Evolutionary conservation across 2,888 invertebrate species (phyloP), one percentile per base, ranked within the genome.

Genomic region (Habroteleia sp.): DNA sequence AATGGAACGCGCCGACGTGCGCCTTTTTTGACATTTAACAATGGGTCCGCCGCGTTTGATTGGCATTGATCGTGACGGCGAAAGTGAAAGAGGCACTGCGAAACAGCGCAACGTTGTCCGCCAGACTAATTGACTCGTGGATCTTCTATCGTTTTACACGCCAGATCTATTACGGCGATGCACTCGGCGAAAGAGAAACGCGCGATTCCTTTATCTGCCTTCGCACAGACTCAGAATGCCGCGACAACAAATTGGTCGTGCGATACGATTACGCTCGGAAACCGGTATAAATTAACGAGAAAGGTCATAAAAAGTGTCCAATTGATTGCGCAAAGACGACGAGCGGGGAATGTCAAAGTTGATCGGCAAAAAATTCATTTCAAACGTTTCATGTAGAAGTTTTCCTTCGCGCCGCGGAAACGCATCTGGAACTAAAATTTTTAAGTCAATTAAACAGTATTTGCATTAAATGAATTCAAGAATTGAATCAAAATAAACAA

Each of bases 181-280:
- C 42, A 35, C 54, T 54, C 27, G 23, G 46, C 44, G 13, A 39
- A 60, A 31, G 46, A 54, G 56, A 54, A 54, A 42, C 31, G 56
- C 54, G 63, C 56, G 52, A 65, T 65, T 73, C 58, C 63, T 65
- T 69, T 73, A 73, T 76, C 73, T 69, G 39, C 17, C 46, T 52
- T 35, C 35, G 35, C 37, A 50, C 42, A 35, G 25, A 37, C 50
- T 35, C 41, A 42, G 58, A 68, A 72, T 42, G 56, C 65, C 35
- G 33, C 68, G 73, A 65, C 54, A 73, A 76, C 76, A 76, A 76
- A 76, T 76, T 76, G 63, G 63, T 31, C 54, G 73, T 48, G 37
- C 68, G 65, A 66, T 71, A 63, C 71, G 66, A 74, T 74, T 74
- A 62, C 66, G 48, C 46, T 39, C 42, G 35, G 62, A 39, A 63